Evolutionary conservation across 2,888 invertebrate genomes (phyloP), one percentile per base, ranked within the genome.

Genomic region (Heliconius cydno): DNA sequence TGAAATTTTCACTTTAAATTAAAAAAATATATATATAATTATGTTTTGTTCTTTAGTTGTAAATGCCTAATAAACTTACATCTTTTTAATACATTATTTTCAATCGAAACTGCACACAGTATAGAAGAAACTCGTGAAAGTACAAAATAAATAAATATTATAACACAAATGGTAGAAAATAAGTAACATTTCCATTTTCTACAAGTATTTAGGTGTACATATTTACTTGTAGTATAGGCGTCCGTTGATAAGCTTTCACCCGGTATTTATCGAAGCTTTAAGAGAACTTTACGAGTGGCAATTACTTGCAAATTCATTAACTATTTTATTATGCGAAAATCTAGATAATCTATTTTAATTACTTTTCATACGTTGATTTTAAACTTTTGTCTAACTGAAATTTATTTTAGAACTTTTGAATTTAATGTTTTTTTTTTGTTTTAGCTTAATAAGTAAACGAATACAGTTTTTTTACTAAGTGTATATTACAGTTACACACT

Each of bases 231-330:
- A 60, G 38, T 73, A n/a, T 60, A 57, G 38, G n/a, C 22, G 30
- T 22, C 57, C 57, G 66, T 38, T n/a, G 57, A 57, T 41, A 66
- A 73, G 78, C 78, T 78, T 78, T 78, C 78, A 73, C 38, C 25
- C 28, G 38, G 41, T 65, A 28, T 73, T 57, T 57, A 73, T 57
- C 60, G 57, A 73, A 60, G 34, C 57, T 73, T 73, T 73, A n/a
- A 34, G 52, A 60, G 57, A 57, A 30, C 34, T 60, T 57, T 34
- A 34, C 22, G n/a, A 73, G 34, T 57, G 30, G 57, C 73, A 70
- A 70, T 15, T 70, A 70, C 68, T 25, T 70, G 68, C 22, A 1
- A n/a, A 38, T 13, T 25, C n/a, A 41, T 70, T n/a, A 41, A 41
- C n/a, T n/a, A 41, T 70, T 4, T 41, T 25, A 41, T 9, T 70